Percentiles rank a stretch among this genome's conserved stretches.
Conservation (phyloP, 2,113 vertebrate species). For the Cynocephalus volans region DNA sequence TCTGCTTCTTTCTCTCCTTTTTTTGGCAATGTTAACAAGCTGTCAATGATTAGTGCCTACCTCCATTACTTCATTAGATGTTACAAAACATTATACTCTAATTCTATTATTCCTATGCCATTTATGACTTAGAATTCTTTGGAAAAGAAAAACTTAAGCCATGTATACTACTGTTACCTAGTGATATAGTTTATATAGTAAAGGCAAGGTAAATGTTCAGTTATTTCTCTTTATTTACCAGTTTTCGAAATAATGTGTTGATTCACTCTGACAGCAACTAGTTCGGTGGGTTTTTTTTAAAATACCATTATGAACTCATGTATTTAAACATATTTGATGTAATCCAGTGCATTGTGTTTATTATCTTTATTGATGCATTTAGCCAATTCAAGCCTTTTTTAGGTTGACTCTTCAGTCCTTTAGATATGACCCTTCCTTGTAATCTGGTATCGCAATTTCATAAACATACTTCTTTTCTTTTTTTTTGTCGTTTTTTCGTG, state of each 20-base stretch:
- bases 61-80: not conserved
- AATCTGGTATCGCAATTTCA: not conserved
- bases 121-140: not conserved
- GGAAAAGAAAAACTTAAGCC: not conserved
- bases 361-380: not conserved
- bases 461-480: not conserved
- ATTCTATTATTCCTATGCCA: not conserved
- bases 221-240: not conserved
- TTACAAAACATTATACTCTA: not conserved
- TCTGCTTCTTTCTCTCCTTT: not conserved
- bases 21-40: not conserved
- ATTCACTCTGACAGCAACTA: not conserved
- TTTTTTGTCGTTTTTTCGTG: too few relatives aligned
- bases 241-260: constrained; percentile 26
- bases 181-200: not conserved
- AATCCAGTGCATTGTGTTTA: not conserved
- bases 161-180: not conserved
- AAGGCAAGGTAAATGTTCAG: not conserved
- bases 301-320: not conserved
- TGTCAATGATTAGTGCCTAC: not conserved
- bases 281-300: not conserved
- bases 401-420: not conserved
- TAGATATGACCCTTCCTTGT: not conserved
- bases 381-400: not conserved
- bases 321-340: not conserved